Evolutionary conservation across 1,140 invertebrate species (phyloP), one percentile per base, ranked within the genome.

Genomic region (Leguminivora glycinivorella): DNA sequence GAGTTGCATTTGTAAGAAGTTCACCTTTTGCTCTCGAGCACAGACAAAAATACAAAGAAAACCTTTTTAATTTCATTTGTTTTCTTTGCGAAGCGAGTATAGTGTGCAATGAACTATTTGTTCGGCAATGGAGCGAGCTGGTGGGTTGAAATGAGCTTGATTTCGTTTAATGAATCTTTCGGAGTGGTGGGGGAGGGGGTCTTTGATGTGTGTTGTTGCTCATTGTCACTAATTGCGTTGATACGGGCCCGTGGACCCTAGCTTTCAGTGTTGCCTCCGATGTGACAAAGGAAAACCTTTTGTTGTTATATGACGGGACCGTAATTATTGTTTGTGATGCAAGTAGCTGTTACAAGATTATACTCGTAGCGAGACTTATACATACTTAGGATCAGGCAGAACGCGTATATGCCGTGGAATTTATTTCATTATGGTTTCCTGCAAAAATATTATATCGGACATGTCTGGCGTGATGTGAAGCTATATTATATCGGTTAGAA

Each of bases 161-260:
- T 63, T 63, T 63, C 58, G 17, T 29, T 63, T 63, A 63, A 63
- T 52, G 19, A 52, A 52, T 52, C 47, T 52, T 52, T 52, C 22
- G n/a, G 22, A 6, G 47, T 17, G n/a, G 24, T 14, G 24, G 58
- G 14, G 58, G 25, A n/a, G 25, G 29, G 14, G 25, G 58, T 17
- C 25, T 63, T 63, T 63, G 58, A 63, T 63, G 29, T 60, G 24
- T 31, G 56, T 52, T 19, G 17, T 22, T 52, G 47, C 17, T 52
- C 19, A 52, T 52, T 52, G 47, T 52, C 47, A 19, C 47, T 52
- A 52, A 52, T 52, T 52, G 19, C 47, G 19, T 52, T 52, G 17
- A 52, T 52, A 52, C 17, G 43, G 19, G 17, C 47, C 47, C 19
- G 14, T 22, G 47, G 47, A 52, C 47, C 25, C 24, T n/a, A 10